A percentile compares a stretch with the other conserved stretches of the same genome.
phyloP scores from a whole-genome alignment of 2,113 vertebrate genomes.

The Neofelis nebulosa region DNA sequence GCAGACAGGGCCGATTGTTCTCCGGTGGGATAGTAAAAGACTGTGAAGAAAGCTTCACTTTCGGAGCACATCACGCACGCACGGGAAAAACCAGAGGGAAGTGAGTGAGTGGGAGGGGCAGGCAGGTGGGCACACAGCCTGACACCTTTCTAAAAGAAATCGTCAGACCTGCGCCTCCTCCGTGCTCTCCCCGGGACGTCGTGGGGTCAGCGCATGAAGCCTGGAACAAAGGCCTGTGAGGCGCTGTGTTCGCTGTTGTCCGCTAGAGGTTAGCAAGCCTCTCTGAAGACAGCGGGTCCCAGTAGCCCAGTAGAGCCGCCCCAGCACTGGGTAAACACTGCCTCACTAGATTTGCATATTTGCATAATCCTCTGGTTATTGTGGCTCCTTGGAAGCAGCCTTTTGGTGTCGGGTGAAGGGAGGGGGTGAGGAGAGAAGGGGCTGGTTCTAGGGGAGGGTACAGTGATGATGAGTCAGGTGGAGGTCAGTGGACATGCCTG shows the following conservation, averaged over 20 bases:
- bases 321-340: fast-evolving
- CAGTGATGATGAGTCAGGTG: not conserved
- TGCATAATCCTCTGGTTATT: not conserved
- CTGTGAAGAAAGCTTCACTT: not conserved
- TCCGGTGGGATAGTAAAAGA: too few relatives aligned
- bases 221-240: not conserved
- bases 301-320: fast-evolving
- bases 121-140: fast-evolving
- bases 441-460: not conserved
- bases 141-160: not conserved
- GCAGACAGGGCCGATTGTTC: not conserved
- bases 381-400: not conserved
- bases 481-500: fast-evolving
- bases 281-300: not conserved
- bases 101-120: not conserved
- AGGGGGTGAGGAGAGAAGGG: not conserved
- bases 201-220: fast-evolving
- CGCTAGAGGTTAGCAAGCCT: conserved; percentile 39
- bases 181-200: not conserved
- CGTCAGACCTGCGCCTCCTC: not conserved
- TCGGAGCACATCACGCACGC: fast-evolving
- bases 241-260: not conserved
- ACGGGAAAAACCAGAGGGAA: not conserved
- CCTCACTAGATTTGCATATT: not conserved
- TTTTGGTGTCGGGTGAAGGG: not conserved